These are phyloP conservation scores for Ceratina japonica DNA, from an alignment of 1,140 invertebrate species.

Conservation along the genomic window DNA sequence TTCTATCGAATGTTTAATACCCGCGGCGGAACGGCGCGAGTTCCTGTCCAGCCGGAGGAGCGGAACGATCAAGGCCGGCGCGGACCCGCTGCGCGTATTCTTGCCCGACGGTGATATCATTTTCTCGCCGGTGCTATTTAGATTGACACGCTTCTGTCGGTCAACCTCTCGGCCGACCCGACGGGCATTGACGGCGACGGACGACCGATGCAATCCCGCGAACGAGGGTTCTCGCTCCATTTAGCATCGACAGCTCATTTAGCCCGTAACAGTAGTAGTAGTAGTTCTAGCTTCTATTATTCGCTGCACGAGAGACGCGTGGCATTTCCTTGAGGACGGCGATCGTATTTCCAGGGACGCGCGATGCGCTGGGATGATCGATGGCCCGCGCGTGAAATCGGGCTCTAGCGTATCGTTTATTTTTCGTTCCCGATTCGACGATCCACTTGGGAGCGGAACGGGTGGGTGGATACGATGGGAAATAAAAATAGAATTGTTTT, in stretches of 20 bases:
- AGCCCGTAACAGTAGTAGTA: no score
- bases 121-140: not conserved
- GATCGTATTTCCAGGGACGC: not conserved
- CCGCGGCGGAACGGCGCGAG: no score
- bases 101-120: not conserved
- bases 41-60: not conserved
- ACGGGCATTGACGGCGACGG: not conserved
- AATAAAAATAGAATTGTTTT: constrained; percentile 59
- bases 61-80: no score
- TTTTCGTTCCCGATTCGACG: constrained; percentile 36
- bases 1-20: no score
- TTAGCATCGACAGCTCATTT: no score
- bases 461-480: constrained; percentile 44
- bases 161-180: not conserved
- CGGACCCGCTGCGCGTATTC: not conserved
- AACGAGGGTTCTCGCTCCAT: not conserved
- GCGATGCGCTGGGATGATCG: not conserved
- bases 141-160: not conserved
- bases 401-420: constrained; percentile 27
- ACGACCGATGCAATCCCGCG: not conserved
- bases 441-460: constrained; percentile 21
- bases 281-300: no score
- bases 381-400: constrained; percentile 6
- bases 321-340: not conserved
- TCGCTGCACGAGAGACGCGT: not conserved